These are phyloP conservation scores for Nycteola revayana DNA, from an alignment of 2,888 invertebrate genomes.

Conservation along the genomic window DNA sequence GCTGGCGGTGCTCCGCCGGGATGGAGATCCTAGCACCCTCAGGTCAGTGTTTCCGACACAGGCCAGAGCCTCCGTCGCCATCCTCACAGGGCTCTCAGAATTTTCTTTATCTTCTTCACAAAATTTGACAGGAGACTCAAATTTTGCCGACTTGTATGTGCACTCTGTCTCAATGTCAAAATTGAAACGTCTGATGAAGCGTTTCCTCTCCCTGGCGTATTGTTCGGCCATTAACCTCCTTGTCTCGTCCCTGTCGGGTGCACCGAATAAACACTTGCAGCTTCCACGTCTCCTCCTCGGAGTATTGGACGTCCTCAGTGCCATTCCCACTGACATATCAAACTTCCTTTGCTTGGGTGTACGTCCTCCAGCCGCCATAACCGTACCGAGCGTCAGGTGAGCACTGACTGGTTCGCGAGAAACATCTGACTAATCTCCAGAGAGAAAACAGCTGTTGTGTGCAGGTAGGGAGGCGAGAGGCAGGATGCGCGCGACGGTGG, in stretches of 20 bases:
- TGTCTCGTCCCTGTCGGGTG: constrained; percentile 82
- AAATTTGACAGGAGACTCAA: constrained; percentile 74
- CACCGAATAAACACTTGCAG: constrained; percentile 84
- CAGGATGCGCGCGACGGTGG: constrained; percentile 37
- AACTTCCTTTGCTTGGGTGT: constrained; percentile 73
- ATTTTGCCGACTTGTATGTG: constrained; percentile 57
- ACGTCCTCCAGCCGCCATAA: constrained; percentile 74
- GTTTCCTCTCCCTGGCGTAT: constrained; percentile 78
- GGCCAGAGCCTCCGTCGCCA: constrained; percentile 63
- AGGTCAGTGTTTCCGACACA: constrained; percentile 70
- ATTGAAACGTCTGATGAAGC: constrained; percentile 83
- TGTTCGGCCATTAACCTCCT: constrained; percentile 82
- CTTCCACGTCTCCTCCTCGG: constrained; percentile 69
- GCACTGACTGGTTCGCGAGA: constrained; percentile 70
- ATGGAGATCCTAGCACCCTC: constrained; percentile 66
- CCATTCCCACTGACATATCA: constrained; percentile 64
- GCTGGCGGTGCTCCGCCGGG: constrained; percentile 53
- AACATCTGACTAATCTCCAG: constrained; percentile 81
- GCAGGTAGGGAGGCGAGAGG: constrained; percentile 64
- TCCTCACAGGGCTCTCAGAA: constrained; percentile 54
- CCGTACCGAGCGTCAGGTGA: constrained; percentile 68
- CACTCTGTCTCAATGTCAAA: constrained; percentile 80
- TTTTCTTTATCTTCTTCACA: constrained; percentile 67
- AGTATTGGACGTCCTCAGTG: constrained; percentile 59
- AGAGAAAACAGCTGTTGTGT: constrained; percentile 79